Evolutionary conservation across 2,113 vertebrate genomes (phyloP).

Genomic region (Periophthalmodon schlosseri): DNA sequence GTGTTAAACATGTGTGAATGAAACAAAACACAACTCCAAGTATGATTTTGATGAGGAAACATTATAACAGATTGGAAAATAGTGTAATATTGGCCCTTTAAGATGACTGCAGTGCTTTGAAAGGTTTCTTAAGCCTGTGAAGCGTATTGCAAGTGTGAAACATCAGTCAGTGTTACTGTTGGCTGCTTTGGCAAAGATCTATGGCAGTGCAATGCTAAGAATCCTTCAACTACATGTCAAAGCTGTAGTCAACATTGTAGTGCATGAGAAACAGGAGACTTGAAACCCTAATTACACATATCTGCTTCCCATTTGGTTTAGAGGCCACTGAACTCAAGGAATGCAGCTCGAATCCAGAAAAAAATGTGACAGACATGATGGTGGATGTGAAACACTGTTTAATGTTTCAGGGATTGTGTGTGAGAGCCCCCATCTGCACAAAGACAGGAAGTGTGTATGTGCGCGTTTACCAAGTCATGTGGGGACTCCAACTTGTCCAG

Average conservation of each 20-base stretch:
- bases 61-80: too few species aligned
- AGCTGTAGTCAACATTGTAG: neutral
- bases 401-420: neutral
- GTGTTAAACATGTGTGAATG: too few species aligned
- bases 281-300: neutral
- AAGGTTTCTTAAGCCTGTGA: too few species aligned
- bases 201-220: neutral
- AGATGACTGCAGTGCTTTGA: too few species aligned
- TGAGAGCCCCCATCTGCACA: conserved; percentile 11
- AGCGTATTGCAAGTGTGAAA: neutral
- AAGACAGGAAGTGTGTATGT: conserved; percentile 23
- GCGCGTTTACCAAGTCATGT: too few species aligned
- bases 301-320: conserved; percentile 9
- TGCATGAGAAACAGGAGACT: conserved; percentile 4
- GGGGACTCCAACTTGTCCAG: too few species aligned
- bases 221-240: neutral
- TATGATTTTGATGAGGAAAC: too few species aligned
- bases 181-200: neutral
- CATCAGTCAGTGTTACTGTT: neutral
- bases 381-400: neutral
- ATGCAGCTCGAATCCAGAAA: neutral
- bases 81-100: too few species aligned
- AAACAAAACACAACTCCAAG: too few species aligned
- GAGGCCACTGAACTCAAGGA: conserved; percentile 7
- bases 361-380: neutral